These are phyloP conservation scores for Leptinotarsa tumamoca DNA, from an alignment of 2,888 invertebrate genomes.

Conservation along the genomic window DNA sequence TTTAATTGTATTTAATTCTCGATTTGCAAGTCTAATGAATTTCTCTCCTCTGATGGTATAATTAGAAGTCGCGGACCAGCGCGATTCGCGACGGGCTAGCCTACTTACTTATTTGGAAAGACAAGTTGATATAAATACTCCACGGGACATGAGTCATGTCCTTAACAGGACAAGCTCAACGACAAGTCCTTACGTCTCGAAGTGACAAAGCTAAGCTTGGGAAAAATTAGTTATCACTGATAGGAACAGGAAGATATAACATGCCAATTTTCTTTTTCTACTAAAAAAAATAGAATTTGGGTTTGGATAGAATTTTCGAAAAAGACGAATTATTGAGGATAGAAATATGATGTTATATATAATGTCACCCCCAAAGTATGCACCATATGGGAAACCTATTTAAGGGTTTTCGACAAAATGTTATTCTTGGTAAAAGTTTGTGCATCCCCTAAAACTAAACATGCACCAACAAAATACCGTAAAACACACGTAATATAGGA, in stretches of 20 bases:
- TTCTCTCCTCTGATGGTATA: constrained; percentile 52
- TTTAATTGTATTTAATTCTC: constrained; percentile 51
- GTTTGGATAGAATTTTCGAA: too few species aligned
- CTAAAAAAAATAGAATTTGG: too few species aligned
- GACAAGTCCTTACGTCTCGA: neutral
- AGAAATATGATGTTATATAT: too few species aligned
- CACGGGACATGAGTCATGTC: constrained; percentile 52
- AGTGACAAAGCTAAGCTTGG: neutral
- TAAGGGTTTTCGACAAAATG: too few species aligned
- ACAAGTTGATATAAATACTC: constrained; percentile 55
- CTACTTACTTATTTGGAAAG: constrained; percentile 58
- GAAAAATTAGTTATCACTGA: neutral
- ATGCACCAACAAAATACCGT: too few species aligned
- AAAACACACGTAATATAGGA: too few species aligned
- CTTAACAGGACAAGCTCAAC: constrained; percentile 23
- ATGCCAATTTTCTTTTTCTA: too few species aligned
- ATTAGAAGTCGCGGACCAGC: constrained; percentile 52
- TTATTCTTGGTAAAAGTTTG: too few species aligned
- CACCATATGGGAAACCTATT: too few species aligned
- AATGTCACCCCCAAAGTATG: too few species aligned
- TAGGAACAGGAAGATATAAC: neutral
- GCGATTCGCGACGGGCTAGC: constrained; percentile 51
- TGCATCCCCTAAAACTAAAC: too few species aligned
- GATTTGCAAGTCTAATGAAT: constrained; percentile 54
- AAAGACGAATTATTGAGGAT: too few species aligned